Evolutionary conservation across 2,113 vertebrate genomes (phyloP).

Genomic region (Bufo bufo): DNA sequence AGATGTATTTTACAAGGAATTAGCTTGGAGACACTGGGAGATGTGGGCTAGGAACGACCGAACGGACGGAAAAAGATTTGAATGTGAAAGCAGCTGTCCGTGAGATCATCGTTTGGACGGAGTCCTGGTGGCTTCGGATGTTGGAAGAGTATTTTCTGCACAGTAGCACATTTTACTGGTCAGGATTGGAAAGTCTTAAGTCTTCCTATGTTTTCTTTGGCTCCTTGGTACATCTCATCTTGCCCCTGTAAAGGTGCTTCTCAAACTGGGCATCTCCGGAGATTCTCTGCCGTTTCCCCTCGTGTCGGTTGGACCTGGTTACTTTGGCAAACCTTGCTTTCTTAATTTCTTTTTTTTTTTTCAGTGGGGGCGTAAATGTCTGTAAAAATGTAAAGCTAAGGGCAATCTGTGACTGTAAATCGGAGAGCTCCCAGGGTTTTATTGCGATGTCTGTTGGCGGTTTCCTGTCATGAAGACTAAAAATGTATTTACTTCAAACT

Average conservation of each 20-base stretch:
- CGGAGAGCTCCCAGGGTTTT: not conserved
- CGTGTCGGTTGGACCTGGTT: constrained; percentile 54
- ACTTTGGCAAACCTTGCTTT: not conserved
- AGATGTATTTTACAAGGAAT: constrained; percentile 6
- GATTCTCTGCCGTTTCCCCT: constrained; percentile 64
- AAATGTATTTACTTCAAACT: constrained; percentile 13
- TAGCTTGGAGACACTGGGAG: not conserved
- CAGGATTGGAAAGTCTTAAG: constrained; percentile 71
- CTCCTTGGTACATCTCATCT: constrained; percentile 59
- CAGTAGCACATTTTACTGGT: constrained; percentile 74
- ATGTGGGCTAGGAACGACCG: constrained; percentile 55
- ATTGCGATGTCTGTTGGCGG: constrained; percentile 23
- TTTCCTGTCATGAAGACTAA: constrained; percentile 38
- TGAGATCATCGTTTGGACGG: constrained; percentile 79
- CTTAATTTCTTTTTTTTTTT: not conserved
- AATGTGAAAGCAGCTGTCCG: constrained; percentile 66
- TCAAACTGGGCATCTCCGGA: constrained; percentile 63
- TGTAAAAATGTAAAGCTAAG: not conserved
- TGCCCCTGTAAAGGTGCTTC: constrained; percentile 65
- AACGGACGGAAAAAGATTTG: constrained; percentile 71
- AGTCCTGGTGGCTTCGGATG: constrained; percentile 69
- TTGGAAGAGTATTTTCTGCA: constrained; percentile 69
- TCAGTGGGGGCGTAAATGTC: not conserved
- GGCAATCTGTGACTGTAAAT: not conserved
- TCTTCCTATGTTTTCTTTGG: constrained; percentile 75